Evolutionary conservation across 2,888 invertebrate genomes (phyloP).

Genomic region (Campoplex nolae): DNA sequence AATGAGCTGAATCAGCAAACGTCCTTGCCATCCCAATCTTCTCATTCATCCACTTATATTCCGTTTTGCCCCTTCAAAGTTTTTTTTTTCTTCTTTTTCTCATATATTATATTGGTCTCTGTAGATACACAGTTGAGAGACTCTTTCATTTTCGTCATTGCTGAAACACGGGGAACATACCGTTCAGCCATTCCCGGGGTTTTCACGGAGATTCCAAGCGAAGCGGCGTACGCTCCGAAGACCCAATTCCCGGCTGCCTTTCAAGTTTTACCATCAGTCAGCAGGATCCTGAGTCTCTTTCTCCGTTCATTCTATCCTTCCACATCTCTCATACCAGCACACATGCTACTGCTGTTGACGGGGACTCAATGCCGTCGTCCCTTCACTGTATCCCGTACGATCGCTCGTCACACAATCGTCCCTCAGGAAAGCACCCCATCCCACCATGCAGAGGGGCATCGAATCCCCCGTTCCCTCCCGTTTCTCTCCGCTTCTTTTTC

Average conservation of each 20-base stretch:
- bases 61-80: constrained; percentile 65
- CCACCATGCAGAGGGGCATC: constrained; percentile 10
- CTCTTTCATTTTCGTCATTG: constrained; percentile 58
- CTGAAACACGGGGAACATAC: constrained; percentile 59
- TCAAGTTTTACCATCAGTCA: constrained; percentile 77
- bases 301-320: constrained; percentile 61
- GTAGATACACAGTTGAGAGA: constrained; percentile 67
- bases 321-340: constrained; percentile 49
- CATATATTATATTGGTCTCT: constrained; percentile 73
- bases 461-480: constrained; percentile 27
- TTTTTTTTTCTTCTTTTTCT: constrained; percentile 56
- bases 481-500: constrained; percentile 53
- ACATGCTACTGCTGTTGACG: constrained; percentile 69
- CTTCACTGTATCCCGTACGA: constrained; percentile 32
- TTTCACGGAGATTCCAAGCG: constrained; percentile 60
- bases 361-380: constrained; percentile 71
- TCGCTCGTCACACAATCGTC: constrained; percentile 71
- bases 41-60: constrained; percentile 36
- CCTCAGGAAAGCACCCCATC: constrained; percentile 61
- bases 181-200: constrained; percentile 55
- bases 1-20: constrained; percentile 32
- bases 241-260: constrained; percentile 76
- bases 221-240: constrained; percentile 64
- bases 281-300: constrained; percentile 70
- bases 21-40: constrained; percentile 24